phyloP scores from a whole-genome alignment of 2,888 invertebrate genomes.

The Drosophila ezoana region DNA sequence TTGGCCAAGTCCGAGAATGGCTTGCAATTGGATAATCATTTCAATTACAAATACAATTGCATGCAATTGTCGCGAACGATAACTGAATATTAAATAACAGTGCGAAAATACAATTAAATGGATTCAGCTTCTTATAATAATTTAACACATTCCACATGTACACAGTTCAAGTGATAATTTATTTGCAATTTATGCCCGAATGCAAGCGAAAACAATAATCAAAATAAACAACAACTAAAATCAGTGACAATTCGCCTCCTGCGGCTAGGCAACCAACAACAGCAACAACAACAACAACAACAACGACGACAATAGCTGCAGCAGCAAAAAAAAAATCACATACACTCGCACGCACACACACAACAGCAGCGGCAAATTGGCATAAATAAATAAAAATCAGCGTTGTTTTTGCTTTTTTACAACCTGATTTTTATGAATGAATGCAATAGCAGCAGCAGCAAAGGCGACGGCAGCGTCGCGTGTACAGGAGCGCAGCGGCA shows the following conservation, averaged over 20 bases:
- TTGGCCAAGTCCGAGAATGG: constrained; percentile 29
- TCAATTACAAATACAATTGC: constrained; percentile 35
- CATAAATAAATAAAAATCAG: constrained; percentile 75
- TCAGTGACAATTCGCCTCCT: constrained; percentile 63
- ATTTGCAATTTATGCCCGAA: constrained; percentile 32
- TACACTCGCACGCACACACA: constrained; percentile 20
- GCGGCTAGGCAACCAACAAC: constrained; percentile 38
- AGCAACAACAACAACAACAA: constrained; percentile 22
- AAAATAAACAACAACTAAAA: constrained; percentile 50
- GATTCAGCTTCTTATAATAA: constrained; percentile 21
- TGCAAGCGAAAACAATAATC: constrained; percentile 49
- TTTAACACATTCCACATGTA: constrained; percentile 11
- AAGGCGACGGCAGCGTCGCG: constrained; percentile 51
- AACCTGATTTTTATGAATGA: constrained; percentile 81
- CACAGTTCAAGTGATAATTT: constrained; percentile 48
- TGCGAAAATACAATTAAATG: constrained; percentile 34
- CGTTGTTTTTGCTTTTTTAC: constrained; percentile 66
- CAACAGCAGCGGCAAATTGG: constrained; percentile 69
- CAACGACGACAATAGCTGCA: constrained; percentile 11
- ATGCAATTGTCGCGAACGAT: constrained; percentile 19
- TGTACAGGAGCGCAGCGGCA: constrained; percentile 68
- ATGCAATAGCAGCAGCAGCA: constrained; percentile 57
- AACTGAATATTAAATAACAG: constrained; percentile 19
- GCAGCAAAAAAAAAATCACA: constrained; percentile 21
- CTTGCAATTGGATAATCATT: constrained; percentile 44